Conservation (phyloP, 1,140 invertebrate species). For the Trichomalopsis sarcophagae region DNA sequence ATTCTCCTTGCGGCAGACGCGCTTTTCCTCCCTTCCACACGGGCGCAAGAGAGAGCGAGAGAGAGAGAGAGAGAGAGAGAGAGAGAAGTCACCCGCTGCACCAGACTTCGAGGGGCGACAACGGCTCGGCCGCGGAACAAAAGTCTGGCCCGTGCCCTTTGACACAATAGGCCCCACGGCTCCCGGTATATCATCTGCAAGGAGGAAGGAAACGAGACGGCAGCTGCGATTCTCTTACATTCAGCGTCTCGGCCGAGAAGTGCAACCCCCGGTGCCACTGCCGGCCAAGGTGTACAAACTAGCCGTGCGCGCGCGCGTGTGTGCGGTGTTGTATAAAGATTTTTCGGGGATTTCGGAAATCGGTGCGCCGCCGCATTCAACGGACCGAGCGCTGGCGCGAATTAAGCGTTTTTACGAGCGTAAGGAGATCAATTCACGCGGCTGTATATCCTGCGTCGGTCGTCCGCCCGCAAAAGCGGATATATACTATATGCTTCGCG, state of each 20-base stretch:
- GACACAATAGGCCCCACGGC: conserved; percentile 8
- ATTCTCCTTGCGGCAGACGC: conserved; percentile 10
- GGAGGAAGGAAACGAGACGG: conserved; percentile 50
- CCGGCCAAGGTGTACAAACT: conserved; percentile 10
- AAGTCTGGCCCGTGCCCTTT: conserved; percentile 55
- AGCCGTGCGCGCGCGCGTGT: background rate
- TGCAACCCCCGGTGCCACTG: conserved; percentile 6
- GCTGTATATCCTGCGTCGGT: background rate
- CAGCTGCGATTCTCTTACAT: conserved; percentile 46
- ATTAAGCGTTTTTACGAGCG: conserved; percentile 48
- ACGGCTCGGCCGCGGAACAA: conserved; percentile 50
- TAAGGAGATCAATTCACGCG: conserved; percentile 40
- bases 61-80: conserved; percentile 13
- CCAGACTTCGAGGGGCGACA: conserved; percentile 43
- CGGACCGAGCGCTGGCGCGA: background rate
- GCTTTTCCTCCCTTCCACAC: background rate
- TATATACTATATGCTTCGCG: background rate
- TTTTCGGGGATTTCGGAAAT: conserved; percentile 21
- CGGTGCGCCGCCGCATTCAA: background rate
- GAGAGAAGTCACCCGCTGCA: conserved; percentile 50
- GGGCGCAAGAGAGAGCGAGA: background rate
- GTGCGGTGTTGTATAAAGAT: background rate
- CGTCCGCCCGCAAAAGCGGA: conserved; percentile 3
- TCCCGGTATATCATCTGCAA: conserved; percentile 41
- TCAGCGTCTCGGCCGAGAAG: conserved; percentile 16